phyloP scores from a whole-genome alignment of 2,113 vertebrate genomes.

The Corapipo altera region DNA sequence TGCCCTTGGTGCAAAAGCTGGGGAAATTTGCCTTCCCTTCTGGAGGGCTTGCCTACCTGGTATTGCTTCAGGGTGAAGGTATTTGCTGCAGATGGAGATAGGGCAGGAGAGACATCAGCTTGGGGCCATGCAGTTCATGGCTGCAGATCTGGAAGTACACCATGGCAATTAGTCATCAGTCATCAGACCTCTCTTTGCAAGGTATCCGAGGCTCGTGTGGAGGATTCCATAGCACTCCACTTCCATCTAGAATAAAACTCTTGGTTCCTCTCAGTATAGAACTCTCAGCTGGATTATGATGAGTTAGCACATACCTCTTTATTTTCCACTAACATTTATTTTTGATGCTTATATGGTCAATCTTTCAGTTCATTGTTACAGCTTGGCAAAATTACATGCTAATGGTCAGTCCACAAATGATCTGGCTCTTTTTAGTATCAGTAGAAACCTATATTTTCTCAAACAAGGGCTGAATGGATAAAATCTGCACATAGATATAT shows the following conservation, averaged over 20 bases:
- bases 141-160: background rate
- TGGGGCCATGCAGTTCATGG: background rate
- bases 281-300: accelerated
- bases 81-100: background rate
- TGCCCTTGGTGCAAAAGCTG: background rate
- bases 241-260: background rate
- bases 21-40: background rate
- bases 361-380: background rate
- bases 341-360: background rate
- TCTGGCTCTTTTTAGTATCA: background rate
- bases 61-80: background rate
- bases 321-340: background rate
- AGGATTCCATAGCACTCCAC: background rate
- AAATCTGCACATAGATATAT: background rate
- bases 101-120: background rate
- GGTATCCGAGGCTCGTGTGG: background rate
- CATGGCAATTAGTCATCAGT: background rate
- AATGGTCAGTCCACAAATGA: background rate
- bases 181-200: background rate
- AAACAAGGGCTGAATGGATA: background rate
- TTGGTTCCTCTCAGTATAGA: background rate
- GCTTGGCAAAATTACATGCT: background rate
- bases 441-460: background rate
- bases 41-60: background rate
- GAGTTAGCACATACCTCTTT: background rate